Evolutionary conservation across 2,113 vertebrate species (phyloP).

Genomic region (Mus spicilegus): DNA sequence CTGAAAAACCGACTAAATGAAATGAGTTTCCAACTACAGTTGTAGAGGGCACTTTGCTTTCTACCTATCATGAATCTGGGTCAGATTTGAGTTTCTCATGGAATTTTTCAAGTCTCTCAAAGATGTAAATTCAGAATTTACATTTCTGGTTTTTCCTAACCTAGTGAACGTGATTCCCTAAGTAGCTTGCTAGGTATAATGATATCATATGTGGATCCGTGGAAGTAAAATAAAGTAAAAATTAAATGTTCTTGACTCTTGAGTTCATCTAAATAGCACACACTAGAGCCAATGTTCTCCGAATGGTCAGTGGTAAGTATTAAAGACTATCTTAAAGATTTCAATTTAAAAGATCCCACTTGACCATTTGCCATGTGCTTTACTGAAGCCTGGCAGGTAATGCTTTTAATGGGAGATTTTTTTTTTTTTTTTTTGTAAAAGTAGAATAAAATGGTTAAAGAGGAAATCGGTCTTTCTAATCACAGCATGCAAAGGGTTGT

Average conservation of each 20-base stretch:
- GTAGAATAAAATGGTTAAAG: slow-evolving; percentile 52
- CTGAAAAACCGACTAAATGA: slow-evolving; percentile 61
- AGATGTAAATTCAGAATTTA: slow-evolving; percentile 69
- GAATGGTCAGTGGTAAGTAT: slow-evolving; percentile 45
- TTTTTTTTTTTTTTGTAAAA: slow-evolving; percentile 68
- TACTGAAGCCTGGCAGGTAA: too few species aligned
- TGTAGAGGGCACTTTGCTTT: slow-evolving; percentile 49
- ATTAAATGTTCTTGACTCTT: slow-evolving; percentile 34
- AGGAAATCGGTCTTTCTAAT: slow-evolving; percentile 51
- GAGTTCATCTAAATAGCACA: slow-evolving; percentile 58
- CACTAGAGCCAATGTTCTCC: slow-evolving; percentile 57
- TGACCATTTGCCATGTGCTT: slow-evolving; percentile 29
- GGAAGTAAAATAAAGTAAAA: slow-evolving; percentile 54
- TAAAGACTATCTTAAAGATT: slow-evolving; percentile 32
- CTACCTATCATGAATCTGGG: slow-evolving; percentile 69
- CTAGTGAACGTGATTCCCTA: slow-evolving; percentile 25
- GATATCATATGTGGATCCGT: slow-evolving; percentile 32
- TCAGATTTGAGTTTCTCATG: slow-evolving; percentile 67
- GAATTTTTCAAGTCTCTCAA: slow-evolving; percentile 60
- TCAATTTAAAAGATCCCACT: slow-evolving; percentile 54
- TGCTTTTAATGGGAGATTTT: too few species aligned
- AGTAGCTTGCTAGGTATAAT: slow-evolving; percentile 56
- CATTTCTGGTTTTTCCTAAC: slow-evolving; percentile 67
- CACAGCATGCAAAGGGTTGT: slow-evolving; percentile 42
- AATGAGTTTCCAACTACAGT: slow-evolving; percentile 60